Conservation (phyloP, 1,140 invertebrate genomes). For the Geopemphigus sp. region DNA sequence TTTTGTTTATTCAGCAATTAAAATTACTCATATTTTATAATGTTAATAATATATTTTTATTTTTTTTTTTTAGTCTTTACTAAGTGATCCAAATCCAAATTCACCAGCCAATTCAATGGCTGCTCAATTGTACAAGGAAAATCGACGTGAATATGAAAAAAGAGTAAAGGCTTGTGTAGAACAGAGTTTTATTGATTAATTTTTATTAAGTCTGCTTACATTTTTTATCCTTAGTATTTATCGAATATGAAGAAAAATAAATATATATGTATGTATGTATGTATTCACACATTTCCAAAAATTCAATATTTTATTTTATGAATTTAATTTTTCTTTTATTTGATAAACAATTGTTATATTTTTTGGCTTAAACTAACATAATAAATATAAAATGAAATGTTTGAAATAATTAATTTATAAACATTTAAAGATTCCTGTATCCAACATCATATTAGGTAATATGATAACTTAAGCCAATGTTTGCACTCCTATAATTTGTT, state of each 20-base stretch:
- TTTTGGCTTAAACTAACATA: conserved; percentile 45
- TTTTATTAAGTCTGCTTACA: not conserved
- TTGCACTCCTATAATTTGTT: too few relatives aligned
- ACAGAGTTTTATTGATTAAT: conserved; percentile 90
- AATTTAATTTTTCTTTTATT: conserved; percentile 24
- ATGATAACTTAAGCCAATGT: too few relatives aligned
- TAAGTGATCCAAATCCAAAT: conserved; percentile 96
- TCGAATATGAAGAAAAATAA: conserved; percentile 23
- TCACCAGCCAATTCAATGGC: conserved; percentile 95
- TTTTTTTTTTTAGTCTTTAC: conserved; percentile 68
- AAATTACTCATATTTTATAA: too few relatives aligned
- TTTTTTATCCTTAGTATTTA: conserved; percentile 39
- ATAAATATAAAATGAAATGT: conserved; percentile 28
- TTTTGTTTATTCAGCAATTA: not conserved
- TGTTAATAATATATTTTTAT: not conserved
- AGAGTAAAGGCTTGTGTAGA: conserved; percentile 94
- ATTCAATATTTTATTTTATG: conserved; percentile 37
- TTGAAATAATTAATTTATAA: conserved; percentile 10
- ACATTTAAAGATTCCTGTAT: not conserved
- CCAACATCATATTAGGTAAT: too few relatives aligned
- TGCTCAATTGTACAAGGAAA: conserved; percentile 93
- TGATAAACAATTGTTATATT: conserved; percentile 40
- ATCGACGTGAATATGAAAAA: conserved; percentile 93
- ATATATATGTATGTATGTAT: conserved; percentile 35
- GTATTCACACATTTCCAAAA: conserved; percentile 36